phyloP scores from a whole-genome alignment of 2,113 vertebrate species.

The Mormyrus lacerda region DNA sequence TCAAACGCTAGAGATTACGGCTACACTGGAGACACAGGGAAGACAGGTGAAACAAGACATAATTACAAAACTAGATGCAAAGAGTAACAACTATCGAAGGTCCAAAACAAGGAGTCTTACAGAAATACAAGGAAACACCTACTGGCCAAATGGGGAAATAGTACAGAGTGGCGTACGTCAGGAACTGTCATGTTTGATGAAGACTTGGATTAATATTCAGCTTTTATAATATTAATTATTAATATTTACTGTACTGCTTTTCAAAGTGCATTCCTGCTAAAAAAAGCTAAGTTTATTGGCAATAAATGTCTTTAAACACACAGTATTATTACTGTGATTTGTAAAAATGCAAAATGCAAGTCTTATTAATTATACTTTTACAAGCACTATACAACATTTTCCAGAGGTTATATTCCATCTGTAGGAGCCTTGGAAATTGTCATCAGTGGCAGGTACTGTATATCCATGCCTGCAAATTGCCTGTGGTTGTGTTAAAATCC shows the following conservation, averaged over 20 bases:
- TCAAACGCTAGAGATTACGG: neutral
- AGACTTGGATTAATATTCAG: neutral
- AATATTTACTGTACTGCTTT: neutral
- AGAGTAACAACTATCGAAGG: neutral
- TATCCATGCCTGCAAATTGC: neutral
- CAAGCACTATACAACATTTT: neutral
- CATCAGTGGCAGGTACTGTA: neutral
- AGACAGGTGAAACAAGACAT: neutral
- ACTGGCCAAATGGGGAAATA: neutral
- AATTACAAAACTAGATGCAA: neutral
- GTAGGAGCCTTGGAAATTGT: neutral
- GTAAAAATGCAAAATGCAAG: too few relatives aligned
- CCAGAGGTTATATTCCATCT: neutral
- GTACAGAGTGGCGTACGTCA: neutral
- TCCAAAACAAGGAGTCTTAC: neutral
- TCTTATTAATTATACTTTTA: neutral
- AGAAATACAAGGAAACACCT: neutral
- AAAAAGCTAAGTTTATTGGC: neutral
- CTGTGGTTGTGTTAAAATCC: neutral
- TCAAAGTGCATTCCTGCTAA: neutral
- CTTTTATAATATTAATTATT: neutral
- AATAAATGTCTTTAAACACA: neutral
- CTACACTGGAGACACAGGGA: neutral
- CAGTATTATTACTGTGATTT: neutral
- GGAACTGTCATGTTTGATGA: neutral